A percentile compares a stretch with the other conserved stretches of the same genome.
Evolutionary conservation across 2,888 invertebrate genomes (phyloP).

Genomic region (Colletes collaris): DNA sequence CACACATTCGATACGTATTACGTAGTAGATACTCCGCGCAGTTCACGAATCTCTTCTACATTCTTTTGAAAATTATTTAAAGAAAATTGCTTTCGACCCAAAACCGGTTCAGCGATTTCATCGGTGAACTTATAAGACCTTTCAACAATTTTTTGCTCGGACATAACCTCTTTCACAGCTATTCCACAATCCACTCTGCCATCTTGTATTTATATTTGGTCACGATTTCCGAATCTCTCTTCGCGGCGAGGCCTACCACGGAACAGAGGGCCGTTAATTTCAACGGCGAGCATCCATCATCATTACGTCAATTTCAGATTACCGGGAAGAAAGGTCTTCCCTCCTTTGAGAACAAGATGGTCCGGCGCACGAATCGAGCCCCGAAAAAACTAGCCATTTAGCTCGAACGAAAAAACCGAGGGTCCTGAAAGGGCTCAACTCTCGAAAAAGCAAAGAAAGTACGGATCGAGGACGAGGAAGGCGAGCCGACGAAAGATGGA

Average conservation of each 20-base stretch:
- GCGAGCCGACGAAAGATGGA: constrained; percentile 62
- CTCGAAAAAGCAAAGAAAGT: constrained; percentile 37
- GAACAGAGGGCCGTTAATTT: constrained; percentile 29
- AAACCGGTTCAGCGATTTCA: too few species aligned
- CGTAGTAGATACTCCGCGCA: too few species aligned
- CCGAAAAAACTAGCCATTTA: neutral
- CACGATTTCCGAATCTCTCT: neutral
- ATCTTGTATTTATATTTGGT: neutral
- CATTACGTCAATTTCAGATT: constrained; percentile 60
- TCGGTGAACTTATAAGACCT: too few species aligned
- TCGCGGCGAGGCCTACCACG: too few species aligned
- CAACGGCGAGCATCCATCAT: constrained; percentile 51
- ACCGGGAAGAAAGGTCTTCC: constrained; percentile 34
- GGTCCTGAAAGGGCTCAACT: constrained; percentile 52
- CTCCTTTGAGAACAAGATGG: constrained; percentile 25
- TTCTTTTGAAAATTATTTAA: too few species aligned
- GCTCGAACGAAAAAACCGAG: constrained; percentile 32
- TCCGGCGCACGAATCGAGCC: neutral
- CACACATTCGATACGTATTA: too few species aligned
- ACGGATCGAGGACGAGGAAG: constrained; percentile 26
- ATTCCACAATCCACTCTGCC: too few species aligned
- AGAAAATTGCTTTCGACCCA: too few species aligned
- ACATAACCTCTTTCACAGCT: too few species aligned
- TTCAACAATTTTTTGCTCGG: too few species aligned
- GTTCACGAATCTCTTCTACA: too few species aligned